Evolutionary conservation across 2,797 vertebrate species (phyloP), one percentile per base, ranked within the genome.

Genomic region (Crenuchus spilurus): DNA sequence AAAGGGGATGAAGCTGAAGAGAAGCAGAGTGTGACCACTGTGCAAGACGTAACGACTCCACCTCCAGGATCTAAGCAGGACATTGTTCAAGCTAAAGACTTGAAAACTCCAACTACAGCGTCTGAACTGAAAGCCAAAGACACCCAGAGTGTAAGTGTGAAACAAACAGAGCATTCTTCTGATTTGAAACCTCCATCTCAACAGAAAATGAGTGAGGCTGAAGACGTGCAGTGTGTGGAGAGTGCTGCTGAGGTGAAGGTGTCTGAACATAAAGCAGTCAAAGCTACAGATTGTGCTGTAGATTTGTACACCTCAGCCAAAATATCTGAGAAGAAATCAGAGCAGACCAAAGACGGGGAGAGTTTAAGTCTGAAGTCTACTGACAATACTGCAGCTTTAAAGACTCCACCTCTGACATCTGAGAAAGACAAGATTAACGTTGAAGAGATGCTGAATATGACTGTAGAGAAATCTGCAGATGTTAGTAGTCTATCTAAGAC

Each of bases 81-180:
- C 11, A 13, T 6, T 44, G 37, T 4, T 2, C 4, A 39, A 20
- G 44, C 8, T 44, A n/a, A 41, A 42, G 44, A 48, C 67, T 64
- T 49, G 48, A 30, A 46, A 71, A 37, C 14, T 16, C 41, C 2
- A 18, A 68, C 33, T 37, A 76, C 14, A 49, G 13, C n/a, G 26
- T 6, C 16, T 13, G 62, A 71, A 48, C 65, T 77, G 69, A 60
- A 70, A 57, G 6, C 46, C 8, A 24, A 30, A 49, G 22, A 61
- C 42, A 24, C 2, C 2, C 22, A 60, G 66, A 55, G 46, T 55
- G 55, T 13, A 26, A 41, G 39, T 49, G 37, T 37, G 37, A 74
- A 70, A 24, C 44, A 75, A 1, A 55, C 70, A 1, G 63, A 80
- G 26, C 63, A 61, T 42, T n/a, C 74, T n/a, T 2, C 14, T 30